Evolutionary conservation across 2,113 vertebrate species (phyloP).

Genomic region (Salvator merianae): DNA sequence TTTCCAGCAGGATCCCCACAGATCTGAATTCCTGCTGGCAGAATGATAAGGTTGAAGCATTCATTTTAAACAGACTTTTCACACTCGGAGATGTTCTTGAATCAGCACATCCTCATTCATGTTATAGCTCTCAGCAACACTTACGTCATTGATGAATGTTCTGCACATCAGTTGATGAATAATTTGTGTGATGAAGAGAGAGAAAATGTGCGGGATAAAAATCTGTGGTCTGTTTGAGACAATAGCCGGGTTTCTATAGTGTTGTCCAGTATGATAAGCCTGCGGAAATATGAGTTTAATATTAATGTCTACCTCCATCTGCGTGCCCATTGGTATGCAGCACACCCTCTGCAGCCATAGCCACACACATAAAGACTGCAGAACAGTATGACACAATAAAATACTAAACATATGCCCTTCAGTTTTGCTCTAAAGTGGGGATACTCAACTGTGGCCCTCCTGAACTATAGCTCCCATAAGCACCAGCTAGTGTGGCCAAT

Average conservation of each 20-base stretch:
- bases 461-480: too few species aligned
- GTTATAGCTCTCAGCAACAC: constrained; percentile 13
- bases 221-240: background rate
- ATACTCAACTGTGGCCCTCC: too few species aligned
- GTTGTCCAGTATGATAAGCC: constrained; percentile 24
- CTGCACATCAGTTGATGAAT: background rate
- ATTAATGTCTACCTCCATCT: constrained; percentile 17
- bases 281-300: constrained; percentile 31
- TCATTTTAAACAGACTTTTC: constrained; percentile 13
- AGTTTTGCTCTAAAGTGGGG: background rate
- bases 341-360: background rate
- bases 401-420: background rate
- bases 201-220: background rate
- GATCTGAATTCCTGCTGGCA: background rate
- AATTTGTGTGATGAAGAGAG: background rate
- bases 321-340: background rate
- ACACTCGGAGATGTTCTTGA: constrained; percentile 1
- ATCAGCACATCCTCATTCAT: constrained; percentile 13
- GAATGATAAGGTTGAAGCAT: background rate
- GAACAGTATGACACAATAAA: background rate
- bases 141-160: constrained; percentile 9
- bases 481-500: too few species aligned
- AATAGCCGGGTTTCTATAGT: constrained; percentile 5
- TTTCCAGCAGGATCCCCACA: background rate
- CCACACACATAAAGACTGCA: background rate